A percentile compares a stretch with the other conserved stretches of the same genome.
phyloP scores from a whole-genome alignment of 2,113 vertebrate species.

The Plecturocebus donacophilus region DNA sequence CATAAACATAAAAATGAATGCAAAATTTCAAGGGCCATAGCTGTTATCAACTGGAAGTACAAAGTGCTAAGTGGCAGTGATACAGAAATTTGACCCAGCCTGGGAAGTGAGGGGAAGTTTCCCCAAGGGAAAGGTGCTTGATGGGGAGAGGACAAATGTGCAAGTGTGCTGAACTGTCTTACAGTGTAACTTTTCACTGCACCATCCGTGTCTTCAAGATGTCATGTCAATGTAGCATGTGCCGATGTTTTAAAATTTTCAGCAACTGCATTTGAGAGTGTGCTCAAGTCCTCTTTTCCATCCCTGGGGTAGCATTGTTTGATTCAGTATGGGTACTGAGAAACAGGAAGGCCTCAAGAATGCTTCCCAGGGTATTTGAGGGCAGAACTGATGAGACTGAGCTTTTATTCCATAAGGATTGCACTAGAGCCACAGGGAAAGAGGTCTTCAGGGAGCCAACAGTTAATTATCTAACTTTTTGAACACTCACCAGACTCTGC shows the following conservation, averaged over 20 bases:
- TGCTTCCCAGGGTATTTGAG: not conserved
- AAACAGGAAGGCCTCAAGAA: not conserved
- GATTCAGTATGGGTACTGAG: not conserved
- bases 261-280: not conserved
- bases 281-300: not conserved
- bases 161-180: not conserved
- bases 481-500: not conserved
- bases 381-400: not conserved
- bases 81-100: not conserved
- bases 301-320: not conserved
- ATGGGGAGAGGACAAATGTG: not conserved
- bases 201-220: not conserved
- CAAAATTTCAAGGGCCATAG: not conserved
- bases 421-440: not conserved
- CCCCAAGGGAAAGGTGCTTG: too few relatives aligned
- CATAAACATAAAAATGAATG: not conserved
- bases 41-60: not conserved
- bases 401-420: not conserved
- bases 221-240: too few relatives aligned
- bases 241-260: not conserved
- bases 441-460: not conserved
- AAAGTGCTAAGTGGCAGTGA: not conserved
- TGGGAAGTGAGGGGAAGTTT: not conserved
- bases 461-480: not conserved
- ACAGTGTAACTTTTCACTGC: not conserved